Evolutionary conservation across 2,888 invertebrate species (phyloP).

Genomic region (Archips crataeganus): DNA sequence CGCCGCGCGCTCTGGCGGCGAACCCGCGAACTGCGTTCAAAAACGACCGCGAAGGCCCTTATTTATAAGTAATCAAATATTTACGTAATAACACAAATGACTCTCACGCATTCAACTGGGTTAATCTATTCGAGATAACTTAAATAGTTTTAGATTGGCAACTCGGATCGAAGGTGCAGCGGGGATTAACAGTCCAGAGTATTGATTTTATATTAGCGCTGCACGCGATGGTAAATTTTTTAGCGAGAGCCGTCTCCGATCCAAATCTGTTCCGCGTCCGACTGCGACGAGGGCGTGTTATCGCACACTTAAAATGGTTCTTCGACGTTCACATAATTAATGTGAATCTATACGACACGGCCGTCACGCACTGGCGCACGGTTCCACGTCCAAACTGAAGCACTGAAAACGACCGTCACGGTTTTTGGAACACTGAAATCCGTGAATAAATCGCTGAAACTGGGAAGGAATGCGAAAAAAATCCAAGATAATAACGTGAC

Average conservation of each 20-base stretch:
- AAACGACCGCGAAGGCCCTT: constrained; percentile 69
- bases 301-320: constrained; percentile 79
- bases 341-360: constrained; percentile 71
- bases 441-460: constrained; percentile 46
- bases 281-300: constrained; percentile 72
- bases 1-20: constrained; percentile 59
- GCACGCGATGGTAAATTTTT: constrained; percentile 52
- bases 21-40: constrained; percentile 58
- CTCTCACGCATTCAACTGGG: constrained; percentile 18
- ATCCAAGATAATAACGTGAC: constrained; percentile 59
- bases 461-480: constrained; percentile 54
- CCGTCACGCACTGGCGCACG: constrained; percentile 64
- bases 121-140: constrained; percentile 21
- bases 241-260: constrained; percentile 46
- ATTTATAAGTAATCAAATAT: constrained; percentile 51
- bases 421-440: constrained; percentile 46
- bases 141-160: background rate
- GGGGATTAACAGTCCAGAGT: constrained; percentile 51
- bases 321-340: constrained; percentile 83
- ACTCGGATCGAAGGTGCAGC: constrained; percentile 28
- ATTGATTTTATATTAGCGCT: constrained; percentile 77
- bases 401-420: constrained; percentile 47
- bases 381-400: constrained; percentile 48
- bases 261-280: constrained; percentile 51
- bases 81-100: constrained; percentile 50